Evolutionary conservation across 1,140 invertebrate genomes (phyloP).

Genomic region (Caenorhabditis remanei): DNA sequence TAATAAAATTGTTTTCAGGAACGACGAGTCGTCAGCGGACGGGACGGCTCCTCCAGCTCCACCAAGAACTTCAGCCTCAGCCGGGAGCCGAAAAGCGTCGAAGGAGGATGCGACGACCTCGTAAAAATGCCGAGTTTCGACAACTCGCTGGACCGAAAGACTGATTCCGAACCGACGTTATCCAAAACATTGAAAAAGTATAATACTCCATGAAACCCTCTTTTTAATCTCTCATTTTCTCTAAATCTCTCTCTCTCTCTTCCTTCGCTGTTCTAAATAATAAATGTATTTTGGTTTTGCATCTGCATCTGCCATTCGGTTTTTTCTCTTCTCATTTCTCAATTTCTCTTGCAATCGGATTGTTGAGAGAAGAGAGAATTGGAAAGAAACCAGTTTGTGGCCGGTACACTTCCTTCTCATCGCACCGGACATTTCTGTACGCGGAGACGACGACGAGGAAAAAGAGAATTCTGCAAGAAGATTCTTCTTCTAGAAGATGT

Average conservation of each 20-base stretch:
- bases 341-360: neutral
- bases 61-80: conserved; percentile 27
- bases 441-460: neutral
- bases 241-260: neutral
- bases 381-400: conserved; percentile 31
- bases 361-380: neutral
- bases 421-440: conserved; percentile 18
- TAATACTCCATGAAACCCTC: neutral
- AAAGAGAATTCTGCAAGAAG: neutral
- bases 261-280: neutral
- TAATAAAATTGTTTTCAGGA: conserved; percentile 1
- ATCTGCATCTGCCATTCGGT: conserved; percentile 42
- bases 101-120: conserved; percentile 46
- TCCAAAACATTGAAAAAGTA: conserved; percentile 8
- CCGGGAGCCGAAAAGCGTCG: conserved; percentile 15
- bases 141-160: neutral
- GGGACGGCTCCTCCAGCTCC: conserved; percentile 10
- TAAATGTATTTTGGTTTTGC: conserved; percentile 38
- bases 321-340: conserved; percentile 14
- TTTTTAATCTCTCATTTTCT: neutral
- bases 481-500: neutral
- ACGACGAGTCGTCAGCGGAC: conserved; percentile 20
- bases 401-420: neutral
- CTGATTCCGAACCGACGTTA: conserved; percentile 36
- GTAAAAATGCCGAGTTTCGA: conserved; percentile 32